phyloP scores from a whole-genome alignment of 2,113 vertebrate species.

The Tragulus kanchil region DNA sequence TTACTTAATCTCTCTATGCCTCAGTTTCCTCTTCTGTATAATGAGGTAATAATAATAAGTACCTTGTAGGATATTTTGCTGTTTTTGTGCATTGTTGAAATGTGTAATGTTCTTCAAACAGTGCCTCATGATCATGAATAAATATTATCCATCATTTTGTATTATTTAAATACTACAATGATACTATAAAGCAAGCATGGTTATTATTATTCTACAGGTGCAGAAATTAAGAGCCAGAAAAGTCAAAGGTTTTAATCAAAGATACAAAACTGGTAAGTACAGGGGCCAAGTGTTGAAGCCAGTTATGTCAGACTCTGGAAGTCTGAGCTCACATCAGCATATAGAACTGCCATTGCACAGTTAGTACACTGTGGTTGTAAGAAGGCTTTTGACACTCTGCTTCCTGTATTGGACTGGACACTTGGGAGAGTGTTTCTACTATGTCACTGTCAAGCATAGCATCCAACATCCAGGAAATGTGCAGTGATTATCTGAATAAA shows the following conservation, averaged over 20 bases:
- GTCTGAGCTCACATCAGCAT: background rate
- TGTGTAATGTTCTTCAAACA: background rate
- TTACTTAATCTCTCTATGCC: background rate
- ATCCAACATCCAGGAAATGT: background rate
- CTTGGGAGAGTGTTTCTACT: background rate
- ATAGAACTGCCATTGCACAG: rapidly evolving
- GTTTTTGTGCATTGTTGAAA: background rate
- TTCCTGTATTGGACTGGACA: background rate
- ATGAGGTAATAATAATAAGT: background rate
- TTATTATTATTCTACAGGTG: background rate
- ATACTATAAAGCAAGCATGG: background rate
- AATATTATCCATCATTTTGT: background rate
- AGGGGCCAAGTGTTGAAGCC: background rate
- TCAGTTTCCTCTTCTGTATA: background rate
- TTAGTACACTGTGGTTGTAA: background rate
- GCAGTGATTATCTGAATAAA: background rate
- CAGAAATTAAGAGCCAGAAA: background rate
- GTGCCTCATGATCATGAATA: background rate
- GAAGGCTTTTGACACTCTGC: background rate
- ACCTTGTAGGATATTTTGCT: background rate
- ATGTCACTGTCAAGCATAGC: background rate
- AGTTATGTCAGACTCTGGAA: background rate
- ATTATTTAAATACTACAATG: background rate
- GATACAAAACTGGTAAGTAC: background rate
- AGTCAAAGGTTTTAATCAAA: background rate